Evolutionary conservation across 1,140 invertebrate species (phyloP), one percentile per base, ranked within the genome.

Genomic region (Physella acuta): DNA sequence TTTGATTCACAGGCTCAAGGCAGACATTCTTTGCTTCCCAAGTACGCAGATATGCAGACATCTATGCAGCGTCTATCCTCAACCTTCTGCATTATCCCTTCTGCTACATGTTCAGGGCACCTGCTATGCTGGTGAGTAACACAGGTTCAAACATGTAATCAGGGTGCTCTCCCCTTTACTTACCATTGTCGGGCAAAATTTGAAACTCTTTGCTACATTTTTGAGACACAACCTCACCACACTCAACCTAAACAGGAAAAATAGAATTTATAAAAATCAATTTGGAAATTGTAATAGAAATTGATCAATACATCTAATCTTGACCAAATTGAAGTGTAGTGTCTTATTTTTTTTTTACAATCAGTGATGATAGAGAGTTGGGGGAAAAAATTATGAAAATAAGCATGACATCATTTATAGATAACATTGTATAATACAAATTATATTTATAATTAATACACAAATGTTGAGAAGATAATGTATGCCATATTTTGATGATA

Each of bases 71-170:
- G 2, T 94, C 93, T 31, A 94, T 97, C 84, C 88, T 98, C 61
- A 99, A 99, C 87, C 88, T 99, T 71, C 92, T 99, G 79, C 95
- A 99, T 85, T 99, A 99, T 86, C 97, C 97, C 55, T 98, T 98
- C 86, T 95, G 93, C 79, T 99, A 99, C 86, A 84, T 87, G 72
- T 88, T 88, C 78, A 83, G 83, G 36, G 83, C 87, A 33, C 85
- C 87, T 16, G 77, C 86, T 71, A 83, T 86, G 76, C 76, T 87
- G 73, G 83, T 85, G 70, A 75, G 77, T 75, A 14, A n/a, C n/a
- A n/a, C n/a, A 28, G 26, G 20, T 44, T 5, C n/a, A 33, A 33
- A 31, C 16, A 20, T 14, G 17, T n/a, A 36, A 24, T 5, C 3
- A 30, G 5, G n/a, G 11, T 55, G 5, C 8, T n/a, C 28, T 26